Base-by-base conservation (phyloP, 2,888 invertebrate species). In the Lycophotia porphyrea region DNA sequence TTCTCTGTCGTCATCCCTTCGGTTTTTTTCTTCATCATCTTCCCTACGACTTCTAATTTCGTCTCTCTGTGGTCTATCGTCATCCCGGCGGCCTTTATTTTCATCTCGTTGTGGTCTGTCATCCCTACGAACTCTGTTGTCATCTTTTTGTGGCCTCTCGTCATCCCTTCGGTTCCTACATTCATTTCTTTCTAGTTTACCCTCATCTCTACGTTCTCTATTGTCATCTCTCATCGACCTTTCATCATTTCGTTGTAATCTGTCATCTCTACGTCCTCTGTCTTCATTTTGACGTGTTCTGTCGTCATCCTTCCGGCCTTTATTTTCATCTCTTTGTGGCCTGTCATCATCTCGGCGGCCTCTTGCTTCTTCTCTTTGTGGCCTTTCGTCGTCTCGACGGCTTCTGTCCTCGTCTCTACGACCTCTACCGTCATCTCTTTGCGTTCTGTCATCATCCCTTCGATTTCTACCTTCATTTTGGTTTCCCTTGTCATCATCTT, bases 191-290 rank as follows among this genome's bases (percentile, higher is more conserved):
- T 78, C 78, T 39, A 64, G 55, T 31, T 80, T 84, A 18, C 83
- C 77, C 39, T 81, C 83, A 77, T 85, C 66, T 64, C 80, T 74
- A 8, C 80, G 76, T 36, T 69, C 86, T 79, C 79, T 88, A 36
- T 81, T 74, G 2, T 84, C 82, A 36, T 71, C 63, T 64, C n/a
- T 82, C 15, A 34, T 47, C 24, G 39, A 39, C 47, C 55, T 64
- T 31, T 77, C 77, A 49, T 84, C 82, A 18, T 73, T 67, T 74
- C 47, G 76, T 24, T 73, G 65, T 34, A 67, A 52, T 63, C 71
- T 79, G 1, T 75, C 66, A 34, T 81, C 78, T 76, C 72, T 81
- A 9, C 80, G 80, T 58, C 73, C 84, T 79, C 74, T 72, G 52
- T 82, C 78, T 52, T 80, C 80, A 58, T 61, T 67, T 52, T 36